phyloP scores from a whole-genome alignment of 2,888 invertebrate genomes.

The Drosophila buzzatii region DNA sequence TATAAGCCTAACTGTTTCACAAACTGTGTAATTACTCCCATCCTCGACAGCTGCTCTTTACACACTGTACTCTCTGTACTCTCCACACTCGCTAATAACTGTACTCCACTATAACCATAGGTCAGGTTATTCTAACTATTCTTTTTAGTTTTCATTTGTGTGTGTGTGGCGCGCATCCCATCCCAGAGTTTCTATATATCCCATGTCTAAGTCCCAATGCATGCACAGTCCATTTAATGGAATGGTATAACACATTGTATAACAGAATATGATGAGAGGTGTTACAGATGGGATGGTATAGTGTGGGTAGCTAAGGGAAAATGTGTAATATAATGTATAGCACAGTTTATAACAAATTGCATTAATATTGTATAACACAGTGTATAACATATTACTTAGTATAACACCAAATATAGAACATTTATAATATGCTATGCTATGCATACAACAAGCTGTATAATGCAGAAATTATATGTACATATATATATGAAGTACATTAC shows the following conservation, averaged over 20 bases:
- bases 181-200: conserved; percentile 31
- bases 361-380: background rate
- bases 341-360: background rate
- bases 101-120: conserved; percentile 35
- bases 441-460: background rate
- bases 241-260: conserved; percentile 9
- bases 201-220: conserved; percentile 20
- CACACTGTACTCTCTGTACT: background rate
- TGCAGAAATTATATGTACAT: too few relatives aligned
- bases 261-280: background rate
- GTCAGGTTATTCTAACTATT: conserved; percentile 25
- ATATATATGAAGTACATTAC: too few relatives aligned
- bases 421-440: background rate
- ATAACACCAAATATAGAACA: too few relatives aligned
- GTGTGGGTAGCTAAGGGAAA: background rate
- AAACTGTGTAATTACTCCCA: conserved; percentile 29
- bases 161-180: conserved; percentile 41
- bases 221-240: conserved; percentile 23
- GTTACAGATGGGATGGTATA: background rate
- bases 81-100: conserved; percentile 40
- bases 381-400: too few relatives aligned
- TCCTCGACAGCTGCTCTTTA: conserved; percentile 48
- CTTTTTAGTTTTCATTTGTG: conserved; percentile 16
- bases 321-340: background rate
- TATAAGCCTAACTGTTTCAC: conserved; percentile 48